These are phyloP conservation scores for Falco naumanni DNA, from an alignment of 2,797 vertebrate genomes.

Conservation along the genomic window DNA sequence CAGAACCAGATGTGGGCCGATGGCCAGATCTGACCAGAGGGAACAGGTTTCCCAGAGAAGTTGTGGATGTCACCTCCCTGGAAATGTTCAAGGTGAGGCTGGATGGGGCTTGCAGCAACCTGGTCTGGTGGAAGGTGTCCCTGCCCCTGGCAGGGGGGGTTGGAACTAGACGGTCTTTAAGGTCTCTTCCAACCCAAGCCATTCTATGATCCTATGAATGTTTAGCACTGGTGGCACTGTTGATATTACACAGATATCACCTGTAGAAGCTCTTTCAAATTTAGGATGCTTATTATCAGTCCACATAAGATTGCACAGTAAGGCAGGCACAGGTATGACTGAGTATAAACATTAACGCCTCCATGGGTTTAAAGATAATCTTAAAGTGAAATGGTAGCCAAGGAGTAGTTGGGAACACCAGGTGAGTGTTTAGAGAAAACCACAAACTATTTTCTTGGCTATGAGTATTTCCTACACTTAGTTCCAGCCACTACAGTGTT, in stretches of 20 bases:
- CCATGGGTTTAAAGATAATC: background rate
- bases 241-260: background rate
- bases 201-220: background rate
- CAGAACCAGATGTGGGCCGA: background rate
- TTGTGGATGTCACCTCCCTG: no score
- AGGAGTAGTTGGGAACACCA: background rate
- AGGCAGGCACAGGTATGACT: background rate
- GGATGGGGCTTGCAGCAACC: no score
- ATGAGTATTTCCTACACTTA: background rate
- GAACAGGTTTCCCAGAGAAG: no score
- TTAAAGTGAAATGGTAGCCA: background rate
- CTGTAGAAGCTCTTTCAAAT: background rate
- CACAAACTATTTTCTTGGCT: background rate
- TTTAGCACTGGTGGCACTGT: background rate
- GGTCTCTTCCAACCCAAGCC: no score
- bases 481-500: background rate
- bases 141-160: no score
- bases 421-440: background rate
- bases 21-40: no score
- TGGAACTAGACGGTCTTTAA: no score
- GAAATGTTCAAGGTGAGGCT: no score
- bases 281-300: background rate
- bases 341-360: background rate
- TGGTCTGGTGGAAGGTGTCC: no score
- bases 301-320: background rate